Conservation (phyloP, 2,113 vertebrate species). For the Forbesichthys agassizii region DNA sequence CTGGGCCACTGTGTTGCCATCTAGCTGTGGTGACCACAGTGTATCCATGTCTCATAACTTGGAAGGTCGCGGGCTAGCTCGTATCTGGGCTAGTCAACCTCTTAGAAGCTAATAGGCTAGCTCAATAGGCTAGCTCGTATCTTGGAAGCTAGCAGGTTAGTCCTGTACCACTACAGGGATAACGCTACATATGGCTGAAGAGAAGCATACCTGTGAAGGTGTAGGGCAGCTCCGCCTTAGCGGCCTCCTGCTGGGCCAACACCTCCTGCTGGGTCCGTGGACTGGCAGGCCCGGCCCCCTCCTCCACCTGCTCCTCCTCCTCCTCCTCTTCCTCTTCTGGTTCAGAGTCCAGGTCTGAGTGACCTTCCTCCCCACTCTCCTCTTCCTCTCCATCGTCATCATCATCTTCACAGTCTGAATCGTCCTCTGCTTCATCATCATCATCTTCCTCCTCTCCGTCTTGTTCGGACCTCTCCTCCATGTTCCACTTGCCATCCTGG, state of each 20-base stretch:
- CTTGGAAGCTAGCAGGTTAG: no score
- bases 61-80: no score
- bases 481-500: conserved; percentile 85
- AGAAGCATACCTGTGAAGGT: conserved; percentile 81
- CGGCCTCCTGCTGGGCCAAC: conserved; percentile 64
- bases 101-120: no score
- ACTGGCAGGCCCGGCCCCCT: not conserved
- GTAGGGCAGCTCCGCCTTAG: conserved; percentile 84
- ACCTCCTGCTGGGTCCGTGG: conserved; percentile 44
- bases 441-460: conserved; percentile 35
- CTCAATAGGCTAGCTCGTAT: no score
- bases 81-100: no score
- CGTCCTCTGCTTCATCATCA: conserved; percentile 47
- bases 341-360: conserved; percentile 83
- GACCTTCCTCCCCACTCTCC: conserved; percentile 62
- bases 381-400: conserved; percentile 38
- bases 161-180: no score
- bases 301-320: conserved; percentile 23
- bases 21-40: no score
- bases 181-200: not conserved
- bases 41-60: no score
- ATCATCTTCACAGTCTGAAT: conserved; percentile 26
- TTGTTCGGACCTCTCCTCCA: conserved; percentile 33
- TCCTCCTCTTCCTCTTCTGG: conserved; percentile 52
- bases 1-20: no score